Percentiles rank a stretch among this genome's conserved stretches.
Evolutionary conservation across 92 coral and sea anemone species (phyloP).

Genomic region (Scolanthus callimorphus): DNA sequence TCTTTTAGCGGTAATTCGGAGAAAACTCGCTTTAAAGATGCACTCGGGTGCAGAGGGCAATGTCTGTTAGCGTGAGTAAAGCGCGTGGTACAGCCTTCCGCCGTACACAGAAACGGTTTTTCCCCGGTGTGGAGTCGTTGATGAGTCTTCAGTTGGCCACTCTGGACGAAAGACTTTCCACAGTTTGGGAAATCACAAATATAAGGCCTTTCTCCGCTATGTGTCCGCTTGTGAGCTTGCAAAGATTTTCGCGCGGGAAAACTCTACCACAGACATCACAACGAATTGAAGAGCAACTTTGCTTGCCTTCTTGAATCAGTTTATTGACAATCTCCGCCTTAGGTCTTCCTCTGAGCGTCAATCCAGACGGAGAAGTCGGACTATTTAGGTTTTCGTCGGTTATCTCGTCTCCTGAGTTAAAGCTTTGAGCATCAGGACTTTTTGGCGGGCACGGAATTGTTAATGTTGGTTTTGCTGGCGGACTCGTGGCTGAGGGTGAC

Average conservation of each 20-base stretch:
- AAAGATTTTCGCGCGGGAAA: conserved; percentile 99
- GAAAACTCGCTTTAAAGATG: conserved; percentile 69
- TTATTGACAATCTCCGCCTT: conserved; percentile 87
- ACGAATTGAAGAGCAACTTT: conserved; percentile 92
- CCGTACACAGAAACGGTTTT: conserved; percentile 90
- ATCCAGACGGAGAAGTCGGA: conserved; percentile 66
- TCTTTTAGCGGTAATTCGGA: conserved; percentile 89
- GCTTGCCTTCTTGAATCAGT: conserved; percentile 92
- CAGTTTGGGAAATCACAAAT: conserved; percentile 98
- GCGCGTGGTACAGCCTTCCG: conserved; percentile 81
- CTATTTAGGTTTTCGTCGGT: conserved; percentile 27
- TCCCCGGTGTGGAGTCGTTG: conserved; percentile 96
- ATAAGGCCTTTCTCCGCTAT: conserved; percentile 97
- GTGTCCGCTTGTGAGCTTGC: conserved; percentile 99
- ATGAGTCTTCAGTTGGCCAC: conserved; percentile 97
- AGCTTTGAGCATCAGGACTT: conserved; percentile 67
- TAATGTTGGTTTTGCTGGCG: conserved; percentile 40
- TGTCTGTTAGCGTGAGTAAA: conserved; percentile 99
- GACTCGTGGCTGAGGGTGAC: conserved; percentile 90
- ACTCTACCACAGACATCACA: conserved; percentile 97
- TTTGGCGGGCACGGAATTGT: conserved; percentile 69
- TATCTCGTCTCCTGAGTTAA: conserved; percentile 48
- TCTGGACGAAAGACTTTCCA: conserved; percentile 97
- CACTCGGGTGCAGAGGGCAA: conserved; percentile 90
- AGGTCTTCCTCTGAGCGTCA: conserved; percentile 96